Base-by-base conservation (phyloP, 2,888 invertebrate species). In the Apocheima hispidaria region DNA sequence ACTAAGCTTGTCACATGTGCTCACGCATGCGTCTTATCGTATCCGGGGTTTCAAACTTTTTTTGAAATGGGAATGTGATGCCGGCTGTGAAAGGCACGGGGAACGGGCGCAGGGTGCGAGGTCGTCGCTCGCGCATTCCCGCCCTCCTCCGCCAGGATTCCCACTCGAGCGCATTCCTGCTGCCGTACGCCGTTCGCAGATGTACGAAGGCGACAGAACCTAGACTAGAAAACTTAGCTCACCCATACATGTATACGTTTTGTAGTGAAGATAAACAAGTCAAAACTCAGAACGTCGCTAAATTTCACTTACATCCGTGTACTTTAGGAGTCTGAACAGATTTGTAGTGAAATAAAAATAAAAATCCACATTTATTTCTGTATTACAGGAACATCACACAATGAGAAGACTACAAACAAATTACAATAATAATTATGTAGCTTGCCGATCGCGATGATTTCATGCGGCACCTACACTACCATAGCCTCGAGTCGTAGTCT, bases 61-160 rank as follows among this genome's bases (percentile, higher is more conserved):
- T 52, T 46, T 16, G 14, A 41, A 12, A 35, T 23, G 54, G 38
- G 30, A 46, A 50, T 55, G 50, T 49, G 50, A 21, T 33, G 60
- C 36, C 23, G 36, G 35, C 44, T 30, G 50, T 44, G 55, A 46
- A 55, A 43, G 54, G 60, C 41, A 55, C 44, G 55, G 40, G 38
- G 48, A 69, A 70, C 72, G 65, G 68, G 74, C 72, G 77, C 70
- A 73, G 76, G 74, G 78, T 78, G 73, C 77, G 84, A 78, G 87
- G 87, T 86, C 85, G 85, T 82, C 83, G 86, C 75, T 81, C 87
- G 77, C 81, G 79, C 78, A 78, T 78, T 70, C 72, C 71, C 73
- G 75, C 73, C 73, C 77, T 78, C 77, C 78, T 79, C 73, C 73
- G 75, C 72, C 40, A 51, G 51, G 51, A 51, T 51, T 51, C 51